Evolutionary conservation across 2,797 vertebrate species (phyloP), one percentile per base, ranked within the genome.

Genomic region (Fistularia commersonii): DNA sequence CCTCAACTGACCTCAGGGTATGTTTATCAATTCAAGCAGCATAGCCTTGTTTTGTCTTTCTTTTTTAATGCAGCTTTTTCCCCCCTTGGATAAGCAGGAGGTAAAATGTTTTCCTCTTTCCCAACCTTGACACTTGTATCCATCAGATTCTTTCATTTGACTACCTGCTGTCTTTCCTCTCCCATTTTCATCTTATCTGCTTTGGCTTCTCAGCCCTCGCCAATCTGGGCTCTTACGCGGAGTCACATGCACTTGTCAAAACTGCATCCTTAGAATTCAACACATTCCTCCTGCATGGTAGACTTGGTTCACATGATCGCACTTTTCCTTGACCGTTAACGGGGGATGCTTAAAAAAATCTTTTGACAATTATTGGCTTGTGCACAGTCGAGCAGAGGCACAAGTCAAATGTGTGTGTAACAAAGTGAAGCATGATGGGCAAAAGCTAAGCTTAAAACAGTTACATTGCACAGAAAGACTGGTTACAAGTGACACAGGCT

Each of bases 171-270:
- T 14, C 14, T 54, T 14, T 34, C 32, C 37, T 54, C 39, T 42
- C 32, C 32, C 8, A 42, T 54, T 81, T 69, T 59, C 48, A 52
- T 57, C 54, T 63, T 35, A 57, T 69, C 71, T 62, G 65, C 54
- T 37, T 77, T 48, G 57, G 54, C 57, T 40, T 58, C 56, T 69
- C 50, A 54, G 57, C 45, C 31, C 48, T 38, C 15, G 9, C 66
- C 79, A 72, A 69, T 76, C 64, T 62, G 6, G 60, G 69, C 64
- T 57, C 62, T 64, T 38, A n/a, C 54, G 56, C 57, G 48, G 59
- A 89, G 86, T 91, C 89, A 89, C 89, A 90, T 87, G 87, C 79
- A 78, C 83, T 85, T 81, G 88, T 84, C 85, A 85, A 89, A 89
- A 85, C 82, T 59, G 69, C 84, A 81, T 87, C 64, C 73, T 81